Percentiles rank a stretch among this genome's conserved stretches.
Conservation (phyloP, 2,113 vertebrate species). For the Pelvicachromis taeniatus region DNA sequence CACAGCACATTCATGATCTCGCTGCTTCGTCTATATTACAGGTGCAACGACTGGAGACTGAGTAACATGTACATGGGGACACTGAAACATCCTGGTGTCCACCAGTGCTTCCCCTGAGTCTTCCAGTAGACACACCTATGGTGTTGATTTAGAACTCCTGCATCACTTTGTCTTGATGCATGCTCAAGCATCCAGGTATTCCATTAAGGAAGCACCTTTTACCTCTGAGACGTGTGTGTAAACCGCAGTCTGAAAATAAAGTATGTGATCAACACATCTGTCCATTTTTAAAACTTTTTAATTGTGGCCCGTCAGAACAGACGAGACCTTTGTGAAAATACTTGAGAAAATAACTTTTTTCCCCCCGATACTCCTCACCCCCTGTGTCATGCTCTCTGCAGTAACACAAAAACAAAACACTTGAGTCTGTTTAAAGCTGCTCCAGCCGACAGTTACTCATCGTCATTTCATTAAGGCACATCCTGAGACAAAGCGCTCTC, state of each 20-base stretch:
- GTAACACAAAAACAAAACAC: background rate
- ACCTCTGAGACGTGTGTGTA: background rate
- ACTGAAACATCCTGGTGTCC: background rate
- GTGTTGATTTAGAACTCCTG: background rate
- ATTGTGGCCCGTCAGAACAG: background rate
- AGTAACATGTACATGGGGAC: background rate
- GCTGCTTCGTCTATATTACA: background rate
- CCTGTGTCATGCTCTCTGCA: background rate
- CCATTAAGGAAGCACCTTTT: background rate
- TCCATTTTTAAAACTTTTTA: background rate
- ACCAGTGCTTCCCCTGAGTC: background rate
- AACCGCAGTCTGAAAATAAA: accelerated
- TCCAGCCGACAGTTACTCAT: background rate
- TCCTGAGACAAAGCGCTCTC: background rate
- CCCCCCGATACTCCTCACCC: background rate
- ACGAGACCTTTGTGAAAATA: background rate
- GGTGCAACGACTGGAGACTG: background rate
- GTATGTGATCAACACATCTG: background rate
- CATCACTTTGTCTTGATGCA: background rate
- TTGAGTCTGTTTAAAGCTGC: background rate
- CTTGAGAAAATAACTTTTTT: background rate
- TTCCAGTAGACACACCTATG: background rate
- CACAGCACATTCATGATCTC: background rate
- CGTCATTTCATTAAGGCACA: background rate
- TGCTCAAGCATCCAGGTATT: background rate